Base-by-base conservation (phyloP, 2,113 vertebrate genomes). In the Anser brachyrhynchus region DNA sequence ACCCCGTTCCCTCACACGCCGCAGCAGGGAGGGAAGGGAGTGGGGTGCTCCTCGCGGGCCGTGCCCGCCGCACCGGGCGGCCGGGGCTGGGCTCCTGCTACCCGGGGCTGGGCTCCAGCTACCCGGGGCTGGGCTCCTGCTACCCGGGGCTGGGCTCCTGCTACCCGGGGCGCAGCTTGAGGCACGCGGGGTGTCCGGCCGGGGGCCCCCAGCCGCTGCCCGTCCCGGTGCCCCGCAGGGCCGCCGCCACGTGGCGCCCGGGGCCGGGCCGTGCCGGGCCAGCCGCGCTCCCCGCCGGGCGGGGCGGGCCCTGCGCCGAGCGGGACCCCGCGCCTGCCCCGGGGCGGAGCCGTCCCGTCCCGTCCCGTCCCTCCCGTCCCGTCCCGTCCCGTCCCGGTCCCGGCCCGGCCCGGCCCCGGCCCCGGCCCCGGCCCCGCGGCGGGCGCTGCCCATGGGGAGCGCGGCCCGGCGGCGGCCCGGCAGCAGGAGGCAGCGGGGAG, bases 201-300 rank as follows among this genome's bases (percentile, higher is more conserved):
- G 46, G 8, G 9, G 19, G 19, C 46, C 46, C 44, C 46, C 46
- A 21, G 46, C 46, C 46, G 46, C 46, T 46, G 46, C 46, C 46
- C 46, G 19, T 46, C 46, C 19, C 46, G 46, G 46, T 46, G 46
- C 46, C 46, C 46, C 46, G 46, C 46, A 19, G 44, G 44, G 13
- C 41, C 8, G 73, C 21, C 79, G 89, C 92, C 92, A 94, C 92
- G 92, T 94, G 92, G 88, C 92, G 61, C 33, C 83, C 37, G 54
- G 31, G 61, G 55, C 70, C 52, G 58, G 39, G 43, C 43, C 43
- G 43, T 44, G 22, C 59, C 52, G 58, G n/a, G 39, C 49, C 23
- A 26, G 22, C 58, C 58, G 19, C 37, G 61, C n/a, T 12, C 62
- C 70, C 26, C 52, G 58, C 84, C 43, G 81, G 31, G 12, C 44